Base-by-base conservation (phyloP, 2,888 invertebrate species). In the Erebia palarica region DNA sequence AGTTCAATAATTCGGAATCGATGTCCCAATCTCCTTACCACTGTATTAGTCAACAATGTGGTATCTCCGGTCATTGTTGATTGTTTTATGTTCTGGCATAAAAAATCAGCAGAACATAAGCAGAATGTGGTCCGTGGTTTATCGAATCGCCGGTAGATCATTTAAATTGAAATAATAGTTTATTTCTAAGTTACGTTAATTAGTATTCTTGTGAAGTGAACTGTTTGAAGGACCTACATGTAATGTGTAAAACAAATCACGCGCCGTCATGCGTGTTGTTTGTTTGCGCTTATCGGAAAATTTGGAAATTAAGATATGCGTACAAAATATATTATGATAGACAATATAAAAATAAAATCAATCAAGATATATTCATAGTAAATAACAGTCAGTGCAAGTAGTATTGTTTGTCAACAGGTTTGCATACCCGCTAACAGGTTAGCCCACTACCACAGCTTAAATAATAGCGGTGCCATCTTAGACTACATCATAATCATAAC, bases 61-160 rank as follows among this genome's bases (percentile, higher is more conserved):
- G 71, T 78, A 70, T 79, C 78, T 85, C 83, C 84, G 84, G 81
- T 78, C 76, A 79, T 85, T 84, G 86, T 85, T 75, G 70, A 82
- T 83, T 82, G 81, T 78, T 47, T 47, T 47, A 47, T 47, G 3
- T 76, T 68, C 71, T 67, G 71, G 44, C n/a, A 57, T 60, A 57
- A 64, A 69, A 67, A 13, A 47, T 47, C 13, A 47, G 11, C 64
- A 42, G 65, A 44, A 67, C 51, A 14, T n/a, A 47, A 51, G 1
- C 70, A 75, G 69, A 70, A 53, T 27, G 59, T 53, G 55, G 42
- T 18, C 27, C 36, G 42, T 16, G 44, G 66, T 59, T 68, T 58
- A 64, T 21, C 59, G 65, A 55, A 68, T 51, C 14, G 27, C 47
- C 36, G 42, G 21, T 63, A 18, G 14, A 1, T 5, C 27, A 51